Evolutionary conservation across 2,797 vertebrate genomes (phyloP), one percentile per base, ranked within the genome.

Genomic region (Megalops cyprinoides): DNA sequence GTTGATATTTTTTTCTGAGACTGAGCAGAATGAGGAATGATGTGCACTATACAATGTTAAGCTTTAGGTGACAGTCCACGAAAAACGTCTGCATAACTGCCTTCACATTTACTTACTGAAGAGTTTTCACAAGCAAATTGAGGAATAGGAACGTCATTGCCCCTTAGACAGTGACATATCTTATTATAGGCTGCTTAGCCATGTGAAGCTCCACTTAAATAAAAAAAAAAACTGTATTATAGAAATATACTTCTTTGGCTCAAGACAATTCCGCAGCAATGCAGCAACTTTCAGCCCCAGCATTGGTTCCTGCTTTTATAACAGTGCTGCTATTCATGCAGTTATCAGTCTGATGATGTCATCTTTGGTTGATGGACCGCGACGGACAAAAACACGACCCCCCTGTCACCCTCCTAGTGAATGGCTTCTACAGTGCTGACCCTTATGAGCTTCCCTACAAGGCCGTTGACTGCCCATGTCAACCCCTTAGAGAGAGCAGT

Each of bases 261-360:
- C 23, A 55, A 58, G 42, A 78, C 37, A 78, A 37, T 58, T 56
- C 55, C 56, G 51, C 76, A 78, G 60, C 55, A 78, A 78, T 78
- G 56, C 39, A 78, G 76, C 39, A 37, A 39, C 56, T 42, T 77
- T 53, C 23, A 6, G 76, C 55, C 56, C 6, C 55, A 56, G 58
- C 76, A 78, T 78, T 76, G 55, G 56, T n/a, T 39, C 28, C 55
- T 7, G 76, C 23, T 44, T 62, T 46, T 78, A 46, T 62, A 78
- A 78, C 76, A 78, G 76, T 62, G 76, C 39, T 20, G 56, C 76
- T 44, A 78, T 78, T 78, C 76, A 78, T 58, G 37, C 20, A 62
- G 39, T 20, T 78, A 76, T 78, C 76, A 78, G 37, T 46, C 56
- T 31, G 55, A 46, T 55, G 56, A 60, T n/a, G 58, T 39, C 76